A percentile compares a stretch with the other conserved stretches of the same genome.
These are phyloP conservation scores for Trididemnum clinides DNA, from an alignment of 23 tunicate species.

Conservation along the genomic window DNA sequence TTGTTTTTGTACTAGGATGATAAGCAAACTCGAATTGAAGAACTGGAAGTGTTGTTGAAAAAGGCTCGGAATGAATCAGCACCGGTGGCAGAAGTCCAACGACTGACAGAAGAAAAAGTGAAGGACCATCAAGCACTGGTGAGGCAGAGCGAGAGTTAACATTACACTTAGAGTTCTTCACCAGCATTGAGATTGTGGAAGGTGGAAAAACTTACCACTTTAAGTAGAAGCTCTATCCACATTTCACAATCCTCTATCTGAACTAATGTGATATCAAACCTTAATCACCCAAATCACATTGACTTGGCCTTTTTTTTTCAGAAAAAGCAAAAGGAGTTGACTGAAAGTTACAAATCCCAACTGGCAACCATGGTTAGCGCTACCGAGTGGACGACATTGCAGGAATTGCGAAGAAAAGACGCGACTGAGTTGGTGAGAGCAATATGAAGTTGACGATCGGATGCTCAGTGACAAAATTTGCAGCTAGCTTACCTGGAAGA, in stretches of 20 bases:
- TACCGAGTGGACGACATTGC: slow-evolving; percentile 42
- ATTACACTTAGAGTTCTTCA: too few relatives aligned
- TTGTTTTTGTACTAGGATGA: slow-evolving; percentile 60
- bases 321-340: slow-evolving; percentile 44
- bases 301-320: too few relatives aligned
- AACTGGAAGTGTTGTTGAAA: slow-evolving; percentile 46
- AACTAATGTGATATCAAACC: too few relatives aligned
- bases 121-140: slow-evolving; percentile 44
- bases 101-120: slow-evolving; percentile 44
- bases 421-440: slow-evolving; percentile 25
- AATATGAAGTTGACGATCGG: neutral
- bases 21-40: slow-evolving; percentile 68
- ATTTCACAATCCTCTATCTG: too few relatives aligned
- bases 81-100: slow-evolving; percentile 37
- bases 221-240: too few relatives aligned
- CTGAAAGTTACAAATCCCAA: slow-evolving; percentile 50
- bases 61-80: slow-evolving; percentile 43
- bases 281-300: too few relatives aligned
- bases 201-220: too few relatives aligned
- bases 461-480: too few relatives aligned
- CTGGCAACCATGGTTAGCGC: slow-evolving; percentile 56
- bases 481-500: too few relatives aligned
- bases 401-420: slow-evolving; percentile 72
- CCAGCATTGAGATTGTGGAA: too few relatives aligned
- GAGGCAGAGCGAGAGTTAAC: neutral